A percentile compares a stretch with the other conserved stretches of the same genome.
Evolutionary conservation across 2,113 vertebrate genomes (phyloP).

Genomic region (Nicator chloris): DNA sequence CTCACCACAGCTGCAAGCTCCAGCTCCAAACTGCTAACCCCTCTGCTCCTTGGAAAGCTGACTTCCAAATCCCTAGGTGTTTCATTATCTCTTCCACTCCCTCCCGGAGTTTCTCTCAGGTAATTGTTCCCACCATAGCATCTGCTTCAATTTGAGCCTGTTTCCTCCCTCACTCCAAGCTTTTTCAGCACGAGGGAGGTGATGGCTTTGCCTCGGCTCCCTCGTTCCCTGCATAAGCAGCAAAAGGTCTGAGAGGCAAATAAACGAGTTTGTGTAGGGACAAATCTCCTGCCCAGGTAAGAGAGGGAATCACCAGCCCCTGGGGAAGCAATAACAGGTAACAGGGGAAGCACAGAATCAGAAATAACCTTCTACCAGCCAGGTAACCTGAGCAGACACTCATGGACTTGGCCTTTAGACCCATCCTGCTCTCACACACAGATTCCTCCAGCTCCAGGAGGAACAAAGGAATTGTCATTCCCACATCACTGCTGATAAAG

Average conservation of each 20-base stretch:
- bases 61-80: conserved; percentile 60
- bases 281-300: background rate
- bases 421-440: background rate
- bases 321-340: background rate
- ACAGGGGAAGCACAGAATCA: background rate
- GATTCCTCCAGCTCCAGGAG: background rate
- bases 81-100: conserved; percentile 61
- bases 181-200: background rate
- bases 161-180: background rate
- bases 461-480: background rate
- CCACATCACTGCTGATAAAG: background rate
- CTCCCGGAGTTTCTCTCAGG: conserved; percentile 53
- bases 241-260: background rate
- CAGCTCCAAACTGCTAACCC: conserved; percentile 37
- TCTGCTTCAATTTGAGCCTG: conserved; percentile 45
- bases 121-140: conserved; percentile 66
- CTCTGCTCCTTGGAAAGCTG: conserved; percentile 40
- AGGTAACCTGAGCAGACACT: background rate
- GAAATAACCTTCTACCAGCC: background rate
- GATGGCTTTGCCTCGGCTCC: background rate
- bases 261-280: background rate
- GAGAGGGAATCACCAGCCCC: background rate
- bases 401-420: background rate
- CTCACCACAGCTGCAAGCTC: conserved; percentile 33
- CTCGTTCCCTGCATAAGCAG: background rate